These are phyloP conservation scores for Stegodyphus mimosarum DNA, from an alignment of 1,140 invertebrate genomes.

Conservation along the genomic window DNA sequence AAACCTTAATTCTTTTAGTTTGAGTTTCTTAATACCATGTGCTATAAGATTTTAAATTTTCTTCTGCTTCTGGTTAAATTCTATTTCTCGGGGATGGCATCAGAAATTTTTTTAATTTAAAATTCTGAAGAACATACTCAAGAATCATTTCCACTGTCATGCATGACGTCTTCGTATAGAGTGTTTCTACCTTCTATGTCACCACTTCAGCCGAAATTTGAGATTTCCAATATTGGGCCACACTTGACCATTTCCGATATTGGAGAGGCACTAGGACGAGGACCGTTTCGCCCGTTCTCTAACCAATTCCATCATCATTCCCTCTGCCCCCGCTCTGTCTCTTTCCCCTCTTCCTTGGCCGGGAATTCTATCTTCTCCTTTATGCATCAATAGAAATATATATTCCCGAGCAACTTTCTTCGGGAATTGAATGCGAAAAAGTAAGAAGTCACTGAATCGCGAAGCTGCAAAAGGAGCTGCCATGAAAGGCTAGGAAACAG, in stretches of 20 bases:
- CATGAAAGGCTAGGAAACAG: slow-evolving; percentile 57
- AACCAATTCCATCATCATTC: slow-evolving; percentile 55
- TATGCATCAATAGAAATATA: slow-evolving; percentile 58
- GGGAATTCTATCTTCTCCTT: slow-evolving; percentile 42
- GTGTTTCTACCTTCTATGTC: background rate
- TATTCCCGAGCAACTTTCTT: slow-evolving; percentile 56
- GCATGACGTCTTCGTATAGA: background rate
- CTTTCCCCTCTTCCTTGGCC: background rate
- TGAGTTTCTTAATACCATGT: too few relatives aligned
- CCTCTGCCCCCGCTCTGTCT: slow-evolving; percentile 14
- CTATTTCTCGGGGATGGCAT: too few relatives aligned
- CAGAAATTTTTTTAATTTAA: too few relatives aligned
- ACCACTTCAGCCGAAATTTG: background rate
- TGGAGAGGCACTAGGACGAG: background rate
- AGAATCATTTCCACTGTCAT: background rate
- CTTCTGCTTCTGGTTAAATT: too few relatives aligned
- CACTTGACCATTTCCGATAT: slow-evolving; percentile 45
- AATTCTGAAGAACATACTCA: too few relatives aligned
- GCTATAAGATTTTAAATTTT: too few relatives aligned
- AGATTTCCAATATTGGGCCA: slow-evolving; percentile 9
- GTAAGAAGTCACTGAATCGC: slow-evolving; percentile 58
- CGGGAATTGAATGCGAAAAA: slow-evolving; percentile 57
- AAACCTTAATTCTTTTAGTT: too few relatives aligned
- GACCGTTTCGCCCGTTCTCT: background rate
- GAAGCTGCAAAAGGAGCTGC: slow-evolving; percentile 47